Evolutionary conservation across 2,888 invertebrate genomes (phyloP).

Genomic region (Operophtera brumata): DNA sequence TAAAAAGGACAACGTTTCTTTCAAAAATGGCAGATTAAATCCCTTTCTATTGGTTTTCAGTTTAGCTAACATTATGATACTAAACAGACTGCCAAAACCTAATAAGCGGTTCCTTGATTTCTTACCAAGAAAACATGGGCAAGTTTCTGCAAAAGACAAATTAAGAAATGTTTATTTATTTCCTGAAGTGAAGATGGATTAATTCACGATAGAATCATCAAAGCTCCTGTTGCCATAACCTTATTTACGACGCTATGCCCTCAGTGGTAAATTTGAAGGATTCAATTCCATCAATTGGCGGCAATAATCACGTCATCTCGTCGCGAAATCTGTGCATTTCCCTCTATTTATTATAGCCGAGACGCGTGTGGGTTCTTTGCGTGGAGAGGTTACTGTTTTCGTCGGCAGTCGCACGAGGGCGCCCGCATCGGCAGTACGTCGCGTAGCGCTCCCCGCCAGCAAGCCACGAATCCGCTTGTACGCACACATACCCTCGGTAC

Average conservation of each 20-base stretch:
- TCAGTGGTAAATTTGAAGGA: constrained; percentile 24
- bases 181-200: constrained; percentile 7
- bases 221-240: constrained; percentile 30
- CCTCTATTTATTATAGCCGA: constrained; percentile 49
- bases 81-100: background rate
- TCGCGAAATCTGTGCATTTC: constrained; percentile 58
- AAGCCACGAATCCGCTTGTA: constrained; percentile 31
- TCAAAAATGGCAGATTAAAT: too few species aligned
- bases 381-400: constrained; percentile 29
- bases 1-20: too few species aligned
- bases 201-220: constrained; percentile 23
- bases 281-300: constrained; percentile 45
- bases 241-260: constrained; percentile 24
- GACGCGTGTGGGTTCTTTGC: constrained; percentile 28
- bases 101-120: background rate
- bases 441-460: constrained; percentile 40
- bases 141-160: background rate
- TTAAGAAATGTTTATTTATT: constrained; percentile 9
- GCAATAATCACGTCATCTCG: constrained; percentile 46
- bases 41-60: background rate
- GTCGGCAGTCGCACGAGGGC: constrained; percentile 68
- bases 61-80: background rate
- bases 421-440: constrained; percentile 61
- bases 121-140: background rate
- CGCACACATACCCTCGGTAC: constrained; percentile 41